Conservation (phyloP, 2,113 vertebrate species). For the Notiomystis cincta region DNA sequence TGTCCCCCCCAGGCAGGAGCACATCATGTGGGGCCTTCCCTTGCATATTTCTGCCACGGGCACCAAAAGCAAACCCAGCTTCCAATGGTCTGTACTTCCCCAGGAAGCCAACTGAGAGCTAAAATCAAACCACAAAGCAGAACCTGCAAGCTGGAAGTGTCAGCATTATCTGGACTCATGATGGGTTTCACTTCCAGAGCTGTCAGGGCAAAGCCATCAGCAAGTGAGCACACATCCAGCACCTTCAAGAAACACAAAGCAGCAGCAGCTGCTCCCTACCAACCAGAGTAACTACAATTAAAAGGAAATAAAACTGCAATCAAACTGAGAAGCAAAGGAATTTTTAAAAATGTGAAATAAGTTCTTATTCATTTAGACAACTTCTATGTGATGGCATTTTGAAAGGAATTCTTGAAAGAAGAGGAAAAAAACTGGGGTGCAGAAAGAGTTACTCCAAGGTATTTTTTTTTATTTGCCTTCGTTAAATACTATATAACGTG, state of each 20-base stretch:
- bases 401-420: conserved; percentile 31
- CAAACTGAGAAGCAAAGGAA: background rate
- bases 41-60: background rate
- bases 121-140: background rate
- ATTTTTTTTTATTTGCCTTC: background rate
- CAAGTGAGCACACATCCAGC: background rate
- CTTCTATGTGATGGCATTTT: conserved; percentile 16
- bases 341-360: background rate
- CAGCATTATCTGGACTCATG: background rate
- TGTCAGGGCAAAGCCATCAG: background rate
- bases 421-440: background rate
- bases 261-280: background rate
- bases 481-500: background rate
- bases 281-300: background rate
- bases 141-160: background rate
- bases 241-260: background rate
- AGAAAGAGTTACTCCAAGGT: conserved; percentile 24
- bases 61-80: background rate
- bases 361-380: conserved; percentile 30
- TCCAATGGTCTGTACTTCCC: background rate
- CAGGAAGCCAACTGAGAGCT: background rate
- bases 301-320: conserved; percentile 15
- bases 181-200: background rate
- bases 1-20: background rate
- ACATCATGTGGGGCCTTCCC: background rate